phyloP scores from a whole-genome alignment of 2,797 vertebrate genomes.

The Clarias fuscus region DNA sequence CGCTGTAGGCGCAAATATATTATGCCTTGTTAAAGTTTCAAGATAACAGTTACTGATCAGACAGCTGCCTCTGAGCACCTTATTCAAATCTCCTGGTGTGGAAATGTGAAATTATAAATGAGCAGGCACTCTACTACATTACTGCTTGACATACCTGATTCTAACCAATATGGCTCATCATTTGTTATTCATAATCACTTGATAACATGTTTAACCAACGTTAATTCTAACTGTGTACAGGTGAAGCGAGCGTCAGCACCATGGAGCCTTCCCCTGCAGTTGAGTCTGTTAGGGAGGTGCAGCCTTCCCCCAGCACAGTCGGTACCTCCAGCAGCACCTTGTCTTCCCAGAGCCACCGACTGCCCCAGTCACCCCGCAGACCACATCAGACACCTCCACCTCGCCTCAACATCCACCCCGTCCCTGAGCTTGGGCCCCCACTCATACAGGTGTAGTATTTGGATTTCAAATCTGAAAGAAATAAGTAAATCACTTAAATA shows the following conservation, averaged over 20 bases:
- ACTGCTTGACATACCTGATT: background rate
- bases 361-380: constrained; percentile 83
- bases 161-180: background rate
- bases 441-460: constrained; percentile 81
- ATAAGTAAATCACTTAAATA: background rate
- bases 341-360: constrained; percentile 73
- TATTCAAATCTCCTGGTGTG: background rate
- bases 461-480: background rate
- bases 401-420: constrained; percentile 90
- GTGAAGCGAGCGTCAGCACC: constrained; percentile 75
- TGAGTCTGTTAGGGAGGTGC: constrained; percentile 77
- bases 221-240: constrained; percentile 58
- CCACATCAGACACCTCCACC: constrained; percentile 88
- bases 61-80: background rate
- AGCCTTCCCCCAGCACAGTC: constrained; percentile 75
- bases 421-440: constrained; percentile 87
- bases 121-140: background rate
- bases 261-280: constrained; percentile 74
- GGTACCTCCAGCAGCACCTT: constrained; percentile 80
- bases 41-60: background rate
- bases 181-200: background rate
- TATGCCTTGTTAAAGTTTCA: background rate
- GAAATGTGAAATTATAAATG: background rate
- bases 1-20: background rate
- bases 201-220: background rate